Percentiles rank a stretch among this genome's conserved stretches.
These are phyloP conservation scores for Crepidodera aurea DNA, from an alignment of 2,888 invertebrate species.

Conservation along the genomic window DNA sequence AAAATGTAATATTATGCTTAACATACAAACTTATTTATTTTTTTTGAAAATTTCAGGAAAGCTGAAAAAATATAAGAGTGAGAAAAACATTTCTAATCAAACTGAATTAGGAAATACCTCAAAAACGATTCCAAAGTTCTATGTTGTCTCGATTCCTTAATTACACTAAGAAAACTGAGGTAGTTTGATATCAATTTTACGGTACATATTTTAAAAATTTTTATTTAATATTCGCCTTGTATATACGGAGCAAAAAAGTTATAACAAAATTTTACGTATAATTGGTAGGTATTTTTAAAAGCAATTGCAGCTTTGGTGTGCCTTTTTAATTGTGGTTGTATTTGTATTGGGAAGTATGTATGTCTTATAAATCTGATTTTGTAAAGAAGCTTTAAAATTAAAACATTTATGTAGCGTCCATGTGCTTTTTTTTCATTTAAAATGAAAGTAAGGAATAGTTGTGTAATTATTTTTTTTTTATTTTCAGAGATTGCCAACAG, in stretches of 20 bases:
- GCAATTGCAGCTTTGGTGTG: too few relatives aligned
- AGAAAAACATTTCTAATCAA: slow-evolving; percentile 29
- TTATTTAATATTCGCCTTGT: not conserved
- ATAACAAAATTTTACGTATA: not conserved
- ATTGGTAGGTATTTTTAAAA: not conserved
- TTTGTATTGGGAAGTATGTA: too few relatives aligned
- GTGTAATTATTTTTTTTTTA: not conserved
- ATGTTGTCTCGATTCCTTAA: slow-evolving; percentile 33
- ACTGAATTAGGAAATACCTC: slow-evolving; percentile 11
- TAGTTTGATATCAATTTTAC: not conserved
- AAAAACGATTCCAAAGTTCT: slow-evolving; percentile 34
- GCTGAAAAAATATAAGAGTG: slow-evolving; percentile 33
- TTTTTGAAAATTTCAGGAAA: slow-evolving; percentile 31
- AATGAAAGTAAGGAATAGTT: too few relatives aligned
- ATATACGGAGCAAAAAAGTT: not conserved
- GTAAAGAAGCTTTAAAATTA: too few relatives aligned
- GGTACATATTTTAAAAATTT: not conserved
- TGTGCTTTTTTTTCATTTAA: not conserved
- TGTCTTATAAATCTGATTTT: too few relatives aligned
- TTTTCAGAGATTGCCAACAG: slow-evolving; percentile 18
- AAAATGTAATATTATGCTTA: not conserved
- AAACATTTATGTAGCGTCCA: too few relatives aligned
- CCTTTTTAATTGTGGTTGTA: too few relatives aligned
- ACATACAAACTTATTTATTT: slow-evolving; percentile 6
- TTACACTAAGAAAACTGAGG: slow-evolving; percentile 1